These are phyloP conservation scores for Clarias batrachus DNA, from an alignment of 2,113 vertebrate genomes.

Conservation along the genomic window DNA sequence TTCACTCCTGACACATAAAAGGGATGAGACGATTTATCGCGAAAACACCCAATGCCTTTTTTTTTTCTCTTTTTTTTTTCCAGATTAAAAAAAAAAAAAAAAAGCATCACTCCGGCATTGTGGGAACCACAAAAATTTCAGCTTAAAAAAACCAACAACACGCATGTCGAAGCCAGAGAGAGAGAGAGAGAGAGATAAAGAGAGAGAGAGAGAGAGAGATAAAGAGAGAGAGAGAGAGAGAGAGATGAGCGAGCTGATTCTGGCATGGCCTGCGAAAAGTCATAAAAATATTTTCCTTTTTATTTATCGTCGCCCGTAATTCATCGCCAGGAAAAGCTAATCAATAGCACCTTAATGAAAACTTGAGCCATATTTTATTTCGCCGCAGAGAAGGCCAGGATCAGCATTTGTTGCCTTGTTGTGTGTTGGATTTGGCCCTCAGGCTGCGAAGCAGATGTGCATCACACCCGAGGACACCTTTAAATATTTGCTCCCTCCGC, in stretches of 20 bases:
- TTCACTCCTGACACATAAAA: conserved; percentile 22
- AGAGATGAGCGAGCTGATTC: conserved; percentile 67
- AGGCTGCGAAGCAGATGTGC: conserved; percentile 78
- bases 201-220: too few species aligned
- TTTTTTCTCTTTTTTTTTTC: conserved; percentile 36
- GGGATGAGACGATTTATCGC: conserved; percentile 28
- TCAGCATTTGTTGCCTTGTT: conserved; percentile 90
- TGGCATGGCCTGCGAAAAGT: conserved; percentile 88
- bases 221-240: conserved; percentile 39
- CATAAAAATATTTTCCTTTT: conserved; percentile 99
- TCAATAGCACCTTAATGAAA: conserved; percentile 99
- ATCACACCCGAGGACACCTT: conserved; percentile 72
- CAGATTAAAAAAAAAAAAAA: conserved; percentile 5
- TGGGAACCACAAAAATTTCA: conserved; percentile 68
- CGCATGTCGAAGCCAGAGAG: too few species aligned
- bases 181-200: too few species aligned
- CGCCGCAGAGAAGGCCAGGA: conserved; percentile 85
- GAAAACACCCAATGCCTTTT: conserved; percentile 48
- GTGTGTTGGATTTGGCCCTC: conserved; percentile 71
- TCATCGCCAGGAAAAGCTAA: conserved; percentile 99
- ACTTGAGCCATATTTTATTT: conserved; percentile 99
- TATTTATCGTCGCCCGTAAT: conserved; percentile 99
- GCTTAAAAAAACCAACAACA: not conserved
- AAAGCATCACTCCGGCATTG: conserved; percentile 46
- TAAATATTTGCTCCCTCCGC: conserved; percentile 73